A percentile compares a stretch with the other conserved stretches of the same genome.
phyloP scores from a whole-genome alignment of 2,113 vertebrate genomes.

The cattle (Bos taurus) region ARS-UCD2.0 NC_037329.1:71171501-71172000 shows the following conservation, averaged over 20 bases:
- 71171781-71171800: background rate
- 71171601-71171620: background rate
- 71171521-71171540: accelerated
- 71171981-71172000: background rate
- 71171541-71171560: background rate
- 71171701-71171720: background rate
- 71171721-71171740: background rate
- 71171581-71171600: background rate
- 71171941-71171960: background rate
- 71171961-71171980: background rate
- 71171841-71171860: background rate
- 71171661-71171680: background rate
- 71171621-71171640: background rate
- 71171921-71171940: background rate
- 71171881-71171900: background rate
- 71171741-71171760: background rate
- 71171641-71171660: background rate
- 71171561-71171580: background rate
- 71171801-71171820: background rate
- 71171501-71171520: background rate
- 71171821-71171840: background rate
- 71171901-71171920: background rate
- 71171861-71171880: background rate
- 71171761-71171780: background rate
- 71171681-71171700: background rate